Evolutionary conservation across 1,140 invertebrate species (phyloP), one percentile per base, ranked within the genome.

Genomic region (Saccostrea cuccullata): DNA sequence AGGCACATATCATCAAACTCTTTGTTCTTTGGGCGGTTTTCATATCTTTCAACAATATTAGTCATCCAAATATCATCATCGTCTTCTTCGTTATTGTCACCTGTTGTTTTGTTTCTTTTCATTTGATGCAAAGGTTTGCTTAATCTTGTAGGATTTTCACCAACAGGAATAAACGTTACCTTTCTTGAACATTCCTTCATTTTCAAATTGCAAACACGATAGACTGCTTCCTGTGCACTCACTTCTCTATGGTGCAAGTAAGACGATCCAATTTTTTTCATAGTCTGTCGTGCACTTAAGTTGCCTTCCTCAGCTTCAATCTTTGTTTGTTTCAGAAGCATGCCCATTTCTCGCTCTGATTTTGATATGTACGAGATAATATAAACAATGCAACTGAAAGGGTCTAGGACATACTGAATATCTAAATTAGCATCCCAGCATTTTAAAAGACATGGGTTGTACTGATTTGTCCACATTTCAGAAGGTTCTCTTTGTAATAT

Each of bases 361-460:
- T 36, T 36, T 36, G 30, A 36, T 36, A 36, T 36, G 30, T 36
- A 36, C 30, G 30, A 36, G 30, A 36, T 36, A 36, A 36, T 87
- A 40, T 90, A 90, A 23, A 82, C 85, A n/a, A 90, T 73, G 85
- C 89, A 90, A 26, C 73, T 55, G 60, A 82, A 90, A 47, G 90
- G 85, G 82, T 90, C 90, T 11, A 55, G 60, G 2, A 90, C 84
- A 67, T 36, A 36, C 30, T 36, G 30, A 36, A 36, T 36, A 36
- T 36, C 30, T 36, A 36, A 36, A 36, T 36, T 36, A 36, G 30
- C 30, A 36, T 36, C 30, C 30, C 30, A 36, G 30, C 30, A 36
- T 36, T 36, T 36, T 36, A 36, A 36, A 36, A 36, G 30, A 36
- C 30, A 36, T 36, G 30, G 30, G 30, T 36, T 36, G 30, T 36